These are phyloP conservation scores for Clarias gariepinus DNA, from an alignment of 2,113 vertebrate species.

Conservation along the genomic window DNA sequence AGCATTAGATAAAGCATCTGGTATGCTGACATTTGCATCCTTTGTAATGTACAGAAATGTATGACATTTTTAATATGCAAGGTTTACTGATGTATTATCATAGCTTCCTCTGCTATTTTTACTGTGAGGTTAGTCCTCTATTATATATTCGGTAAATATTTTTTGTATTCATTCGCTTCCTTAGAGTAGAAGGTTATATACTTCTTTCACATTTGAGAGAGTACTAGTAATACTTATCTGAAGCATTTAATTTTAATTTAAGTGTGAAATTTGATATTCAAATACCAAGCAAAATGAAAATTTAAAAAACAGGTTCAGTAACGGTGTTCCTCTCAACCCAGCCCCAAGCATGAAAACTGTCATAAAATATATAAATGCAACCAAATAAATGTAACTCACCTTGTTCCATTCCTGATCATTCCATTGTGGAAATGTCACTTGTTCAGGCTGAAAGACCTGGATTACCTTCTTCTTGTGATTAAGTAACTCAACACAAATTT, in stretches of 20 bases:
- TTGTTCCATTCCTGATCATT: constrained; percentile 66
- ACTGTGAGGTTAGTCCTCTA: not conserved
- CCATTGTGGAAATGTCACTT: constrained; percentile 65
- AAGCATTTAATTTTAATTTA: not conserved
- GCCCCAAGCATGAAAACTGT: not conserved
- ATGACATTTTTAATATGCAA: too few relatives aligned
- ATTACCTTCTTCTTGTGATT: constrained; percentile 50
- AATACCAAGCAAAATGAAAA: not conserved
- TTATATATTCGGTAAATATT: too few relatives aligned
- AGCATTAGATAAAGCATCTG: not conserved
- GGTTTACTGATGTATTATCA: too few relatives aligned
- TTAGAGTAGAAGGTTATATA: not conserved
- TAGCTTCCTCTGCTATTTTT: not conserved
- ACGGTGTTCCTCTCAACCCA: not conserved
- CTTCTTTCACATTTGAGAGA: not conserved
- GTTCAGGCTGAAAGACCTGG: constrained; percentile 55
- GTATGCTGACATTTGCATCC: not conserved
- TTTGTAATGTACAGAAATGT: too few relatives aligned
- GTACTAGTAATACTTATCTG: not conserved
- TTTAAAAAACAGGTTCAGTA: not conserved
- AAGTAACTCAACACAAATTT: constrained; percentile 68
- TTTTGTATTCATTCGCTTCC: too few relatives aligned
- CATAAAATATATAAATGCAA: not conserved
- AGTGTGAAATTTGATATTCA: not conserved
- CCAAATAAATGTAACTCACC: constrained; percentile 52